These are phyloP conservation scores for Erebia ligea DNA, from an alignment of 2,888 invertebrate genomes.

Conservation along the genomic window DNA sequence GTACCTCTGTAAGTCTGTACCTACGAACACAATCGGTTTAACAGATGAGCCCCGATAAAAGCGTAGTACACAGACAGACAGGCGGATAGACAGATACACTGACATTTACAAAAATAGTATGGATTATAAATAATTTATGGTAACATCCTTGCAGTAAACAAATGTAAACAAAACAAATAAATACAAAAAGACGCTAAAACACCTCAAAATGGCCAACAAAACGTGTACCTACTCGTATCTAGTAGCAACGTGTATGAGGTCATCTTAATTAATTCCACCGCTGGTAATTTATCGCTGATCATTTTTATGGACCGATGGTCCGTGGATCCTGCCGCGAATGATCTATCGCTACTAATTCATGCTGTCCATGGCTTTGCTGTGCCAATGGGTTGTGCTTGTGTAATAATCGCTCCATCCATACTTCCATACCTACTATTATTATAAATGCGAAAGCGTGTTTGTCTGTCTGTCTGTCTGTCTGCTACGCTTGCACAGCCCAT, in stretches of 20 bases:
- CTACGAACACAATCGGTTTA: no score
- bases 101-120: no score
- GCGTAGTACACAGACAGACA: no score
- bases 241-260: constrained; percentile 38
- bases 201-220: not conserved
- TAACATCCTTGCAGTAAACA: not conserved
- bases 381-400: constrained; percentile 27
- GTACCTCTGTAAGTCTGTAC: no score
- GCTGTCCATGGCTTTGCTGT: constrained; percentile 30
- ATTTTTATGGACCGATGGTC: constrained; percentile 43
- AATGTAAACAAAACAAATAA: not conserved
- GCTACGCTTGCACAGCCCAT: no score
- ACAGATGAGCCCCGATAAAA: no score
- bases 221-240: not conserved
- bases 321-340: constrained; percentile 42
- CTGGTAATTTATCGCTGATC: constrained; percentile 44
- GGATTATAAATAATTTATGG: no score
- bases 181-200: not conserved
- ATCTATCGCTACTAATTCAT: constrained; percentile 44
- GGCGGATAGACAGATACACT: no score
- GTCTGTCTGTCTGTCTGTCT: no score
- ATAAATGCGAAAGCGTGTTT: no score
- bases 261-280: constrained; percentile 44
- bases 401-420: constrained; percentile 16
- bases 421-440: no score